Evolutionary conservation across 1,140 invertebrate species (phyloP), one percentile per base, ranked within the genome.

Genomic region (Saccostrea echinata): DNA sequence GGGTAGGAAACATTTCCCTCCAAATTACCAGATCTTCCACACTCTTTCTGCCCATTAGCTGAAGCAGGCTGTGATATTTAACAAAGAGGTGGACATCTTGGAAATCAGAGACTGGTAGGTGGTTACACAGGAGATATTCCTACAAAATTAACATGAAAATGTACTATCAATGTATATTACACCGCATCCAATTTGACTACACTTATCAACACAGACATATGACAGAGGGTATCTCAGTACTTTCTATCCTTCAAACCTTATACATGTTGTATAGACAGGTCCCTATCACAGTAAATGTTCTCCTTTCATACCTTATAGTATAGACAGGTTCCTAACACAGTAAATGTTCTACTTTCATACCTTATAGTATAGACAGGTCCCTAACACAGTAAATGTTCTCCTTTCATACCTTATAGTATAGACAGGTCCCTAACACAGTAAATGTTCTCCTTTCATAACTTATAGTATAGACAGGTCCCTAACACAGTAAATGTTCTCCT

Each of bases 361-460:
- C 94, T 95, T 95, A 90, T 95, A 95, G 88, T 94, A 95, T 13
- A 94, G 86, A n/a, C 35, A 43, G 6, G 35, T 6, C 6, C 35
- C 35, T 43, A 3, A 43, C 43, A 43, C 43, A 43, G 4, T 2
- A 43, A 43, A 43, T 6, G 43, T 9, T 43, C 43, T 43, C 43
- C 9, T 30, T 80, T 80, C 76, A 80, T 92, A 95, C 95, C 94
- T 95, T 95, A 90, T 95, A 95, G 88, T 94, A 95, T 13, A 94
- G 86, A 88, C 35, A 43, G 35, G 35, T 43, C 6, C 35, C 35
- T 43, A 43, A 43, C 35, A 43, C 35, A 43, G 35, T 43, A 43
- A 43, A 43, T 43, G 35, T 43, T n/a, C n/a, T n/a, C n/a, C n/a
- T n/a, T n/a, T n/a, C 35, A 43, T 3, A 43, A 2, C 35, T 43